Evolutionary conservation across 2,797 vertebrate species (phyloP).

Genomic region (Galaxias olidus): DNA sequence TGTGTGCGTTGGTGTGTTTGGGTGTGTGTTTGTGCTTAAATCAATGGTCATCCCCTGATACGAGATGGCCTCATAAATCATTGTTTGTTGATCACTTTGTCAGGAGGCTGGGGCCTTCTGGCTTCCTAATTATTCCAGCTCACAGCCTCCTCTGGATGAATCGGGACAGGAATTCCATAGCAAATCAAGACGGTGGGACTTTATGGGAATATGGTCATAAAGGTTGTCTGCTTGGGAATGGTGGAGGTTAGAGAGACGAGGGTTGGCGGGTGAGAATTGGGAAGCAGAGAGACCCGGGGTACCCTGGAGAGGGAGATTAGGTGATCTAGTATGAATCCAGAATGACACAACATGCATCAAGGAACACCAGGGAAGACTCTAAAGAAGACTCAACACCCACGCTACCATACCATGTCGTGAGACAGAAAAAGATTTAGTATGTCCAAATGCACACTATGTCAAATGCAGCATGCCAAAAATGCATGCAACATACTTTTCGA

Average conservation of each 20-base stretch:
- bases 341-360: too few relatives aligned
- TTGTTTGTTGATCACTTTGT: constrained; percentile 79
- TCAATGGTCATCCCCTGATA: constrained; percentile 86
- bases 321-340: constrained; percentile 1
- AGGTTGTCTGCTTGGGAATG: constrained; percentile 48
- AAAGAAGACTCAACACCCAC: too few relatives aligned
- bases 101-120: constrained; percentile 67
- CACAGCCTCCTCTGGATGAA: constrained; percentile 62
- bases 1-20: constrained; percentile 22
- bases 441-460: too few relatives aligned
- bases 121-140: constrained; percentile 73
- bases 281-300: background rate
- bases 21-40: constrained; percentile 67
- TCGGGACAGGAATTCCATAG: constrained; percentile 63
- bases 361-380: too few relatives aligned
- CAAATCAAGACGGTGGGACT: constrained; percentile 57
- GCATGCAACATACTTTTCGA: too few relatives aligned
- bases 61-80: constrained; percentile 84
- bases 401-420: too few relatives aligned
- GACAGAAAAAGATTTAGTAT: too few relatives aligned
- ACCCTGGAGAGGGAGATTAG: constrained; percentile 23
- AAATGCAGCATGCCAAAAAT: too few relatives aligned
- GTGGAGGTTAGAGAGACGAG: constrained; percentile 8
- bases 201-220: constrained; percentile 50
- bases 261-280: background rate